Conservation (phyloP, 2,113 vertebrate species). For the Pseudolaguvia tuberculata region DNA sequence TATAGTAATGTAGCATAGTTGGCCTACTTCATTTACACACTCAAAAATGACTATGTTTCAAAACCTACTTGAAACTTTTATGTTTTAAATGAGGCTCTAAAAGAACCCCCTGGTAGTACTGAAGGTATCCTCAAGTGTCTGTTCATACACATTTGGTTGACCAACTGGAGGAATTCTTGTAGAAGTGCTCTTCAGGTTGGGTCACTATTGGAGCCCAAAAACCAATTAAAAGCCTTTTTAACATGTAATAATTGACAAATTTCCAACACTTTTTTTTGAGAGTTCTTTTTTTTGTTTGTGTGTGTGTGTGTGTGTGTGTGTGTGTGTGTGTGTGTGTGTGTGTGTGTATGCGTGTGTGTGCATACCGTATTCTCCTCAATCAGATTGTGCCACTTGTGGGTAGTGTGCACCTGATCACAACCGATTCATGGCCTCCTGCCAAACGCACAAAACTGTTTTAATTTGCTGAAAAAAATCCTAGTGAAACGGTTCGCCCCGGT, state of each 20-base stretch:
- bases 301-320: conserved; percentile 42
- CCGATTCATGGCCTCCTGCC: conserved; percentile 61
- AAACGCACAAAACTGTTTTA: conserved; percentile 59
- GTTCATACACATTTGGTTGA: background rate
- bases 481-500: conserved; percentile 36
- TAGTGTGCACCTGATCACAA: conserved; percentile 74
- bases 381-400: conserved; percentile 72
- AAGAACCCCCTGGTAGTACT: background rate
- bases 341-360: background rate
- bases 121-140: background rate
- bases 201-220: background rate
- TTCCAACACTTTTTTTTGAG: background rate
- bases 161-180: background rate
- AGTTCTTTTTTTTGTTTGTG: conserved; percentile 23
- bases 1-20: background rate
- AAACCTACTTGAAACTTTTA: background rate
- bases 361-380: conserved; percentile 47
- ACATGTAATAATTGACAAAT: background rate
- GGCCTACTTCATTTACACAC: background rate
- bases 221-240: background rate
- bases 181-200: background rate
- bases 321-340: conserved; percentile 52
- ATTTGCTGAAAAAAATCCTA: conserved; percentile 56
- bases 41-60: background rate
- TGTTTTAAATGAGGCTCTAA: background rate